Evolutionary conservation across 2,888 invertebrate genomes (phyloP), one percentile per base, ranked within the genome.

Genomic region (Chloroclysta siterata): DNA sequence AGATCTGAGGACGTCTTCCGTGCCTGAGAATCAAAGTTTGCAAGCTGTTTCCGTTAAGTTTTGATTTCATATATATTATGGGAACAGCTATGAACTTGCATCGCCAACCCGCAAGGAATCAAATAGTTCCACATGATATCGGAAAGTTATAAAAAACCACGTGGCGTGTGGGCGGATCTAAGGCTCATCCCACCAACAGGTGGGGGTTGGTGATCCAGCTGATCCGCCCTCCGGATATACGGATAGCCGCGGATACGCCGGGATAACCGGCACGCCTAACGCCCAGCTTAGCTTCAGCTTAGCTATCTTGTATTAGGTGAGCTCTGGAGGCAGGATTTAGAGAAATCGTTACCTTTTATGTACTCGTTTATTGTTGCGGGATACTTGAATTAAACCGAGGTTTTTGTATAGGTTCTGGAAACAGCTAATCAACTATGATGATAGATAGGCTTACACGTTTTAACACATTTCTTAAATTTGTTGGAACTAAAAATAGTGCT

Each of bases 101-200:
- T 11, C 11, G 36, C 8, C 11, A 11, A 39, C 17, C 17, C 2
- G 0, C 11, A 17, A 15, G 10, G 7, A 14, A 44, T 2, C 8
- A 44, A 44, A 44, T 17, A 44, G 44, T 28, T 22, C 8, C 7
- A 53, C 53, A 60, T 14, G 44, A 5, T 61, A 52, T 52, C 15
- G 61, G 11, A 52, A 60, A 53, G 22, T 47, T 55, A 41, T 51
- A 66, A 66, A 68, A 74, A 69, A 42, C 11, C 91, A 90, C 91
- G 91, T 91, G 90, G 78, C 63, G 69, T 53, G 89, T 88, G 92
- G 93, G 93, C 92, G 92, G 84, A 83, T 85, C 87, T 79, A 70
- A 82, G 87, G 91, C 90, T 93, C 93, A 93, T 93, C 93, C 93
- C 93, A 93, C 89, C 89, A 93, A 93, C 93, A 93, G 22, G 22